phyloP scores from a whole-genome alignment of 1,140 invertebrate species.

The Myzus persicae region DNA sequence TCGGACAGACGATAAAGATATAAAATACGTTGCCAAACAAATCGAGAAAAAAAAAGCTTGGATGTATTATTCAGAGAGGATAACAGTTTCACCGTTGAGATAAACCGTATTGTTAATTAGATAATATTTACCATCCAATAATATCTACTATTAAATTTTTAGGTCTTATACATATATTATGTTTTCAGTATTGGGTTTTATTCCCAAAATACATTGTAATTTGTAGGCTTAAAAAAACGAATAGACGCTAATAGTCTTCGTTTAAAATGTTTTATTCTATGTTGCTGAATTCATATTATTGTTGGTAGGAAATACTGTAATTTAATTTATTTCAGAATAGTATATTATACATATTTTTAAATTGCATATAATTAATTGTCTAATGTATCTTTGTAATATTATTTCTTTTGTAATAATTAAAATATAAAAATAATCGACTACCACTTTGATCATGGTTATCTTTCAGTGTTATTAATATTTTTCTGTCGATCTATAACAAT shows the following conservation, averaged over 20 bases:
- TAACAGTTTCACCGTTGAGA: constrained; percentile 25
- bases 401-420: background rate
- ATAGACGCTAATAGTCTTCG: background rate
- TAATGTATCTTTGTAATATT: background rate
- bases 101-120: background rate
- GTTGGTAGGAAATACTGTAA: background rate
- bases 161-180: background rate
- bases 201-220: background rate
- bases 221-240: background rate
- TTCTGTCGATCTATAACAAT: background rate
- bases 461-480: too few species aligned
- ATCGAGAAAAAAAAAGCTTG: constrained; percentile 1
- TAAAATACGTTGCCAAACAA: constrained; percentile 15
- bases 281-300: background rate
- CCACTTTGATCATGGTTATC: too few species aligned
- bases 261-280: background rate
- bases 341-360: too few species aligned
- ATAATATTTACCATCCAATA: background rate
- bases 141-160: background rate
- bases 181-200: background rate
- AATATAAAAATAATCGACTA: too few species aligned
- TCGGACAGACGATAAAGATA: constrained; percentile 35
- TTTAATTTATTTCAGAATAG: background rate
- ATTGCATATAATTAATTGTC: too few species aligned
- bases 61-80: constrained; percentile 40